Evolutionary conservation across 2,113 vertebrate species (phyloP), one percentile per base, ranked within the genome.

Genomic region (Lutjanus erythropterus): DNA sequence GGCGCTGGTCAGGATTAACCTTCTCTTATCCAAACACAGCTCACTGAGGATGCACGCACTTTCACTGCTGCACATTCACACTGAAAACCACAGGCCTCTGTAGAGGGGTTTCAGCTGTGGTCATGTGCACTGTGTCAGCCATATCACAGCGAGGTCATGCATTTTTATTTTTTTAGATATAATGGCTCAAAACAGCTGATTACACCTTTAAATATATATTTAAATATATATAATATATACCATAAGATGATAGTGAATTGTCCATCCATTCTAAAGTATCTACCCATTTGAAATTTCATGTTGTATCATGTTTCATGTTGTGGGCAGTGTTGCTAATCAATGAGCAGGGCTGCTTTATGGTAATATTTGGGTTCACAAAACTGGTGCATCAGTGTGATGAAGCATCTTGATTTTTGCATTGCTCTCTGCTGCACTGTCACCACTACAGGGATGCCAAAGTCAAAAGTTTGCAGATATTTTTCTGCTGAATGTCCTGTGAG

Each of bases 1-100:
- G n/a, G 64, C 3, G 2, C 39, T 56, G 29, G 33, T 52, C 44
- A 62, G 37, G 73, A 67, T 77, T 67, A 55, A 81, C 12, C 61
- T 71, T 76, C 71, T 33, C 14, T 33, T 39, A 19, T 74, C 47
- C 33, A 75, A 78, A 18, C 47, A 44, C 41, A 29, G 66, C n/a
- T 47, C 11, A 5, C n/a, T 7, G 23, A 56, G 46, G 55, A 78
- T 21, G 29, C 15, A 25, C 23, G 3, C n/a, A n/a, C 21, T 46
- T 23, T 49, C 46, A 42, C 35, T 3, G 25, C 35, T n/a, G 49
- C 27, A 18, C 37, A 42, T 33, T 33, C 21, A 52, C 6, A n/a
- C 35, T 4, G 6, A 50, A 49, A 59, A n/a, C 5, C 29, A 21
- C 61, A n/a, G 60, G 35, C 1, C 55, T 59, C 31, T 49, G 2